These are phyloP conservation scores for Turdus rufiventris DNA, from an alignment of 2,113 vertebrate species.

Conservation along the genomic window DNA sequence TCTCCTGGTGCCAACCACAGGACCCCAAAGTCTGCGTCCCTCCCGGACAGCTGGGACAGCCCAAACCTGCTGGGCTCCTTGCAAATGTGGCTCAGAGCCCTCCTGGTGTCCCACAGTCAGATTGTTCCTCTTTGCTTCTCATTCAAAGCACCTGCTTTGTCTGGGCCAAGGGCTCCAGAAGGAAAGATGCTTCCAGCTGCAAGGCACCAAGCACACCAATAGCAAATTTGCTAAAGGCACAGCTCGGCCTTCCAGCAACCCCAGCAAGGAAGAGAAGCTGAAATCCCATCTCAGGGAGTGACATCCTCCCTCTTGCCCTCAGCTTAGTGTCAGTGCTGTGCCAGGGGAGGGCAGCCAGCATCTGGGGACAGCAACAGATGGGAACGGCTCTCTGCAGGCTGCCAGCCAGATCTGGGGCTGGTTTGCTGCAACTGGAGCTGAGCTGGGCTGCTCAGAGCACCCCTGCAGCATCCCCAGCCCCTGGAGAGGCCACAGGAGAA, in stretches of 20 bases:
- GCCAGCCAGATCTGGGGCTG: not conserved
- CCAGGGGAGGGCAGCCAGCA: not conserved
- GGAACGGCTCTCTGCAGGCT: not conserved
- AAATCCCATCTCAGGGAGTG: rapidly evolving
- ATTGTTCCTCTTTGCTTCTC: not conserved
- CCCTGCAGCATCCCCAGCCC: not conserved
- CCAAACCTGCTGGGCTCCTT: not conserved
- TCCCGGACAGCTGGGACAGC: not conserved
- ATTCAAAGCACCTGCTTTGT: not conserved
- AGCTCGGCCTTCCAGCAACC: not conserved
- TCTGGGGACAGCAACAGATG: not conserved
- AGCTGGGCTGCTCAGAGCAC: not conserved
- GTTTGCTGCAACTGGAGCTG: not conserved
- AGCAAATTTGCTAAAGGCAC: not conserved
- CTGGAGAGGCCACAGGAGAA: not conserved
- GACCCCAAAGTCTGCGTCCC: rapidly evolving
- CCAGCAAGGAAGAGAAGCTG: not conserved
- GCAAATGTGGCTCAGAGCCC: not conserved
- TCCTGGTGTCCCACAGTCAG: rapidly evolving
- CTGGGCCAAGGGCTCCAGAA: not conserved
- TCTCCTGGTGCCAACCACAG: not conserved
- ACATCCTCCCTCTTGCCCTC: not conserved
- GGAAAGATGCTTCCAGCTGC: not conserved
- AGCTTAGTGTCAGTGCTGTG: not conserved
- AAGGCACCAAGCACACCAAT: not conserved